A percentile compares a stretch with the other conserved stretches of the same genome.
Conservation (phyloP, 2,888 invertebrate genomes). For the Lochmaea crataegi region DNA sequence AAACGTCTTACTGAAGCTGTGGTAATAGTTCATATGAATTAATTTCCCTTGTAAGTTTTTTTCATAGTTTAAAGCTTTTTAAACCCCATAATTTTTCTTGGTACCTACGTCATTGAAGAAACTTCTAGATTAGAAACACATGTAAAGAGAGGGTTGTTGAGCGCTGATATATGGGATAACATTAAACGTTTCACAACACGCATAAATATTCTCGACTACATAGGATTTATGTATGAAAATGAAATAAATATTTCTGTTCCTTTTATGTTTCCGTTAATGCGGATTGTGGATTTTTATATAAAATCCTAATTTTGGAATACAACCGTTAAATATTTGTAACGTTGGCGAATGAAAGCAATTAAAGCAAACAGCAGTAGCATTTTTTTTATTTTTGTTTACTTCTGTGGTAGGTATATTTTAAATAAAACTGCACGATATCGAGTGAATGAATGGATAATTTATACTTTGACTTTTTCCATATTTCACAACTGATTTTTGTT, state of each 20-base stretch:
- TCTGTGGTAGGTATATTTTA: too few species aligned
- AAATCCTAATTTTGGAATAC: neutral
- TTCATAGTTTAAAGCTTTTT: neutral
- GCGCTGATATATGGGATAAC: conserved; percentile 41
- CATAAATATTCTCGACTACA: conserved; percentile 38
- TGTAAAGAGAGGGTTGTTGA: conserved; percentile 41
- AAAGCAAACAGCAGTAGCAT: neutral
- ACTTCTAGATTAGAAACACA: conserved; percentile 43
- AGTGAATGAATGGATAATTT: too few species aligned
- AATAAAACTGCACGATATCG: too few species aligned
- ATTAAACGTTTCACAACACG: conserved; percentile 38
- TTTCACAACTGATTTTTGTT: too few species aligned
- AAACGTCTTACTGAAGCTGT: neutral
- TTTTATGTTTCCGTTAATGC: conserved; percentile 21
- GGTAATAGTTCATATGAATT: neutral
- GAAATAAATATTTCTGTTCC: conserved; percentile 25
- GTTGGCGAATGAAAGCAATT: neutral
- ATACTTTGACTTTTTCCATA: too few species aligned
- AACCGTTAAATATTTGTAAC: neutral
- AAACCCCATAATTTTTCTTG: neutral
- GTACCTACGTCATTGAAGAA: neutral
- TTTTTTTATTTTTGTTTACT: neutral
- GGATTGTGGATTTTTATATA: conserved; percentile 16
- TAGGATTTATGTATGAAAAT: conserved; percentile 36
- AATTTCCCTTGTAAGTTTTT: neutral